Conservation (phyloP, 2,113 vertebrate genomes). For the Notothenia coriiceps region DNA sequence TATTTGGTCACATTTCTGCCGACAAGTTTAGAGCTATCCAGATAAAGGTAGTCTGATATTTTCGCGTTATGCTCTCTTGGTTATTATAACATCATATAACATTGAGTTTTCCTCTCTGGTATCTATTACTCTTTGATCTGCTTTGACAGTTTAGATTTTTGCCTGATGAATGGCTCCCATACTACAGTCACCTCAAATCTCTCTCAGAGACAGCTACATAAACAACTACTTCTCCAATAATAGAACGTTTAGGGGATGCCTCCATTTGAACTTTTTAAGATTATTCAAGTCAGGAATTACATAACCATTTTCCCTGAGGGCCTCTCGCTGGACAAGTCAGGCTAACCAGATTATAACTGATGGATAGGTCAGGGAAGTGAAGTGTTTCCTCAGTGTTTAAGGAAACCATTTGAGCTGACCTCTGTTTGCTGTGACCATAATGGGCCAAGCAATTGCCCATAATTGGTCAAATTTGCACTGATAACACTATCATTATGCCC, state of each 20-base stretch:
- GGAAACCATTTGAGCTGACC: slow-evolving; percentile 18
- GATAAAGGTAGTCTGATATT: not conserved
- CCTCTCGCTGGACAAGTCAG: slow-evolving; percentile 37
- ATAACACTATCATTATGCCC: not conserved
- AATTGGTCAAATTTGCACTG: slow-evolving; percentile 21
- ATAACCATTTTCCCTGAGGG: slow-evolving; percentile 56
- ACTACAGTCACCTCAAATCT: not conserved
- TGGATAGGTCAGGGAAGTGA: slow-evolving; percentile 13
- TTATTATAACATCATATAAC: not conserved
- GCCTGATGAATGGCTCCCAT: not conserved
- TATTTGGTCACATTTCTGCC: slow-evolving; percentile 15
- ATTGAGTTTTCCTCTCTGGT: not conserved
- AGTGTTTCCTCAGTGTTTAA: slow-evolving; percentile 19
- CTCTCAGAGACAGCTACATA: not conserved
- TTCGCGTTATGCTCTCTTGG: not conserved
- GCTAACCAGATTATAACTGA: slow-evolving; percentile 43
- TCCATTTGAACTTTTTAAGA: slow-evolving; percentile 25
- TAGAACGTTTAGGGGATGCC: not conserved
- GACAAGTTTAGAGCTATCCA: not conserved
- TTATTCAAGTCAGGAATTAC: slow-evolving; percentile 57
- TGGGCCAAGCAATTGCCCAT: not conserved
- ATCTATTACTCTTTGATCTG: slow-evolving; percentile 12
- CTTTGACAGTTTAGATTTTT: not conserved
- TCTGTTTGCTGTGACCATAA: slow-evolving; percentile 18
- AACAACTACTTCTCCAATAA: slow-evolving; percentile 1